Conservation (phyloP, 1,140 invertebrate genomes). For the Macrobrachium nipponense region DNA sequence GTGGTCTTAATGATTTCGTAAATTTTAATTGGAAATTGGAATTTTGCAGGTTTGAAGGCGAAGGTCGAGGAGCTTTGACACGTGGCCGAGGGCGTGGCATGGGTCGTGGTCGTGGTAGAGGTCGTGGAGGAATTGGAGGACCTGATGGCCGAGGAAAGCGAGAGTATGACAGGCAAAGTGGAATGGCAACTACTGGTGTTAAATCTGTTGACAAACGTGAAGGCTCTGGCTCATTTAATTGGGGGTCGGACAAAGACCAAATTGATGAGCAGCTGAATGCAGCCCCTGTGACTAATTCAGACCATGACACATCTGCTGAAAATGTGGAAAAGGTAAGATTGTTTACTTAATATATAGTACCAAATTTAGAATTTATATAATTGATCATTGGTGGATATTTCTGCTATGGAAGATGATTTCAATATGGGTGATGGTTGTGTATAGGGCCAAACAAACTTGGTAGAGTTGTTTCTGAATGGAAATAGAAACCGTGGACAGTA, state of each 20-base stretch:
- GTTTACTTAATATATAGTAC: too few species aligned
- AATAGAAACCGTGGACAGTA: too few species aligned
- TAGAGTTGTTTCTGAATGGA: too few species aligned
- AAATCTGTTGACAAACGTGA: conserved; percentile 94
- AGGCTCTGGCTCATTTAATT: conserved; percentile 93
- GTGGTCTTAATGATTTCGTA: neutral
- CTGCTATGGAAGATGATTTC: too few species aligned
- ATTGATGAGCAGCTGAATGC: conserved; percentile 75
- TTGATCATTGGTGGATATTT: too few species aligned
- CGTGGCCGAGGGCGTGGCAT: conserved; percentile 58
- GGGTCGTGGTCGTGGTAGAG: conserved; percentile 66
- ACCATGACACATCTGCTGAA: conserved; percentile 65
- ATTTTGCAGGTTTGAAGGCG: conserved; percentile 57
- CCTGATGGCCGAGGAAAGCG: conserved; percentile 83
- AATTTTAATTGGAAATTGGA: neutral
- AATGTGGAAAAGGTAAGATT: conserved; percentile 64
- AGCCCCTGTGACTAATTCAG: conserved; percentile 49
- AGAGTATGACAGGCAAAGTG: conserved; percentile 94
- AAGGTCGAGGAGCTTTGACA: conserved; percentile 55
- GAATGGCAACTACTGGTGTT: conserved; percentile 81
- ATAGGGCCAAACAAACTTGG: too few species aligned
- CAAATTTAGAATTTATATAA: too few species aligned
- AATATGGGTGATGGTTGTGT: too few species aligned
- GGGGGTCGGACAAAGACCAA: conserved; percentile 93
- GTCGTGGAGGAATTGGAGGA: conserved; percentile 69